Conservation (phyloP, 2,797 vertebrate genomes). For the Vultur gryphus region DNA sequence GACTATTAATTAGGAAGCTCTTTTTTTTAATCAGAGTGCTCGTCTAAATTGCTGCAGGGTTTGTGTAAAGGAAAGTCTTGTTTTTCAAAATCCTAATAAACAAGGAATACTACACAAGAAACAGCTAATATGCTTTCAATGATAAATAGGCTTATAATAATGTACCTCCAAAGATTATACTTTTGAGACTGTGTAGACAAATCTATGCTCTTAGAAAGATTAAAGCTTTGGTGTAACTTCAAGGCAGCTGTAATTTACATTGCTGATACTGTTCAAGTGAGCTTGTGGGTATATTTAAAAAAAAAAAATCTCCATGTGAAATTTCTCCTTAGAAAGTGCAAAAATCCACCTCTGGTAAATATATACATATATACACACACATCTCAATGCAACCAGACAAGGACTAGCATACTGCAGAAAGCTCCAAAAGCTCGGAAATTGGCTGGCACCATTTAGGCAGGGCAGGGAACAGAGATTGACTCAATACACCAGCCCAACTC, state of each 20-base stretch:
- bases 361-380: too few species aligned
- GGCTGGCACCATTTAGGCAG: background rate
- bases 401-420: background rate
- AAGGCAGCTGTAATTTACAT: background rate
- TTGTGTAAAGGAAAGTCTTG: background rate
- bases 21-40: background rate
- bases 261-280: background rate
- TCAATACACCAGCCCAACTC: background rate
- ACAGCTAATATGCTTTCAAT: conserved; percentile 13
- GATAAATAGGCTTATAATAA: conserved; percentile 20
- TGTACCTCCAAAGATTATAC: background rate
- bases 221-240: background rate
- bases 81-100: background rate
- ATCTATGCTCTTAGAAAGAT: background rate
- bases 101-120: background rate
- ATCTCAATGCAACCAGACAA: background rate
- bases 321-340: background rate
- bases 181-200: background rate
- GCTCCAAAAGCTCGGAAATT: background rate
- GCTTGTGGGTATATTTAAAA: background rate
- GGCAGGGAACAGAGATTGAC: background rate
- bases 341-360: background rate
- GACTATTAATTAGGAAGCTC: conserved; percentile 4
- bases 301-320: background rate
- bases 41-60: conserved; percentile 4